These are phyloP conservation scores for Anomalospiza imberbis DNA, from an alignment of 2,797 vertebrate genomes.

Conservation along the genomic window DNA sequence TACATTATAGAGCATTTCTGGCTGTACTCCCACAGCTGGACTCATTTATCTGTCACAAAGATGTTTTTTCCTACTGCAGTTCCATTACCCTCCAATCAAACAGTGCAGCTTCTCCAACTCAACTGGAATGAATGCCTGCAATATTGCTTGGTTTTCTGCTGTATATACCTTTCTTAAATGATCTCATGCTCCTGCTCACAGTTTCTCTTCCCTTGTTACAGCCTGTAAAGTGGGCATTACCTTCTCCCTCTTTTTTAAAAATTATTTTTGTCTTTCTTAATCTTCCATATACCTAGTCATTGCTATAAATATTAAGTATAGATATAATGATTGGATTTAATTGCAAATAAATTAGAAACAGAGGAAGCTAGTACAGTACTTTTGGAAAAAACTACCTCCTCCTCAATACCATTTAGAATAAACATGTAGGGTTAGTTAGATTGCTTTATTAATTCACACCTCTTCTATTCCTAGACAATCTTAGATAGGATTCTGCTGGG, in stretches of 20 bases:
- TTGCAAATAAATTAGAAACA: neutral
- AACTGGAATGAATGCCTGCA: neutral
- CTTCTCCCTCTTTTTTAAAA: fast-evolving
- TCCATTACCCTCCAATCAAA: neutral
- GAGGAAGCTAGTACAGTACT: neutral
- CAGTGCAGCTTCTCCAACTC: neutral
- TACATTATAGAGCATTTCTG: neutral
- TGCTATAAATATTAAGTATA: neutral
- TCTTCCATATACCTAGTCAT: neutral
- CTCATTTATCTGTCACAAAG: neutral
- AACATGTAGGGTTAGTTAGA: neutral
- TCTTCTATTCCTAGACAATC: neutral
- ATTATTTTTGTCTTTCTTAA: neutral
- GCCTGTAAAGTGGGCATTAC: neutral
- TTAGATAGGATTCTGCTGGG: neutral
- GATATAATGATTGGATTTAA: neutral
- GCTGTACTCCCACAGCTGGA: neutral
- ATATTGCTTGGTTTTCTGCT: neutral
- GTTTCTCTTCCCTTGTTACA: neutral
- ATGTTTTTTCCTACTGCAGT: neutral
- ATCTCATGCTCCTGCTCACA: neutral
- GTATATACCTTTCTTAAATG: neutral
- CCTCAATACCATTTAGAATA: neutral
- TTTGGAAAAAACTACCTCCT: neutral
- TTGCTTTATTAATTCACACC: neutral